These are phyloP conservation scores for Patella ulyssiponensis DNA, from an alignment of 2,888 invertebrate genomes.

Conservation along the genomic window DNA sequence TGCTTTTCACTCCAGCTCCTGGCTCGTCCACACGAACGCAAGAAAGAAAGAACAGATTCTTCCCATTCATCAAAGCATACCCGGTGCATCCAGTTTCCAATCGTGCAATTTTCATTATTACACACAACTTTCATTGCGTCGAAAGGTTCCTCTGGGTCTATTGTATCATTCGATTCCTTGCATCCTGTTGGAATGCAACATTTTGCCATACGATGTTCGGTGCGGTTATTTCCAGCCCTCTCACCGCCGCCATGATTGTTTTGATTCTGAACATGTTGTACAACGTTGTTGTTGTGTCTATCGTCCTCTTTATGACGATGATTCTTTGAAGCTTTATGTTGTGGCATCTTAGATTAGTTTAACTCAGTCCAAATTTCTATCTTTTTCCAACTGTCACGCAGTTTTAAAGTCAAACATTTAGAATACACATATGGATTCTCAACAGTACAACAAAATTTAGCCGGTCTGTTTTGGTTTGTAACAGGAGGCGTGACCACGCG, in stretches of 20 bases:
- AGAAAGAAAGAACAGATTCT: conserved; percentile 86
- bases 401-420: conserved; percentile 18
- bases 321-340: conserved; percentile 53
- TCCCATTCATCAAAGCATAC: conserved; percentile 97
- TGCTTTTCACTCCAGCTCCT: conserved; percentile 96
- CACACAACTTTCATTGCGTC: conserved; percentile 88
- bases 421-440: conserved; percentile 13
- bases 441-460: not conserved
- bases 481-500: conserved; percentile 17
- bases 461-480: conserved; percentile 24
- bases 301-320: conserved; percentile 50
- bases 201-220: conserved; percentile 37
- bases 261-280: conserved; percentile 31
- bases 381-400: conserved; percentile 24
- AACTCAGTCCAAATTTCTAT: conserved; percentile 11
- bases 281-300: conserved; percentile 44
- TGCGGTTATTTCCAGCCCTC: conserved; percentile 26
- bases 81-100: conserved; percentile 94
- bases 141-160: conserved; percentile 59
- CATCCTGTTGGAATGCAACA: conserved; percentile 62
- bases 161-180: conserved; percentile 48
- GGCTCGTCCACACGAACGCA: conserved; percentile 92
- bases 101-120: conserved; percentile 92
- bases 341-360: conserved; percentile 50
- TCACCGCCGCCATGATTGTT: conserved; percentile 32